Base-by-base conservation (phyloP, 2,888 invertebrate species). In the Poecilus cupreus region DNA sequence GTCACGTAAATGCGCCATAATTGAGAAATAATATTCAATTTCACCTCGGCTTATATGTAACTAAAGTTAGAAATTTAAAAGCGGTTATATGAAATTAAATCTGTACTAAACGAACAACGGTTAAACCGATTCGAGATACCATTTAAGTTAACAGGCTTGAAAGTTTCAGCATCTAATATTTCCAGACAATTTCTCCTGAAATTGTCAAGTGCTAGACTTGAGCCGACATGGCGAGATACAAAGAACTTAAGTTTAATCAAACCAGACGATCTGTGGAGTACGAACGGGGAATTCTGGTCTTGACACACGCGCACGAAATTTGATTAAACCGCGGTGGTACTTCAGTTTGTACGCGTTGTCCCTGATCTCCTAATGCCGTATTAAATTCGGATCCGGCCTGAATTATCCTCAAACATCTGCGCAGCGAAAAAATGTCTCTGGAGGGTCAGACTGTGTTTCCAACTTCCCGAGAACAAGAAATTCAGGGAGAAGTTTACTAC, bases 201-300 rank as follows among this genome's bases (percentile, higher is more conserved):
- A 77, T 60, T 64, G 60, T 77, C 60, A 64, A 77, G 77, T 32
- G 24, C 57, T 32, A 75, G 72, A 22, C 74, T 46, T 74, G 11
- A 39, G 24, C 32, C 49, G 20, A 76, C 32, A 54, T 39, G 20
- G 24, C 13, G 77, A 64, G 49, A 77, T 60, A 64, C 57, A 77
- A 57, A 60, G 77, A 77, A 77, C 77, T 39, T 46, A 46, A 51
- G 46, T 77, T 77, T 77, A 77, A 77, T 77, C 77, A 60, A 77
- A 60, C 43, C 49, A 76, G 77, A 77, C 43, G 77, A 77, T 77
- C 77, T 77, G 57, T 16, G 16, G 26, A 54, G 57, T 22, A 57
- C 16, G 24, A 24, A 43, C 43, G 13, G 26, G 54, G 70, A 20
- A 37, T 32, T 32, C 16, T 75, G 54, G 20, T 32, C 49, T 22